Base-by-base conservation (phyloP, 2,797 vertebrate genomes). In the Xerus rutilus region DNA sequence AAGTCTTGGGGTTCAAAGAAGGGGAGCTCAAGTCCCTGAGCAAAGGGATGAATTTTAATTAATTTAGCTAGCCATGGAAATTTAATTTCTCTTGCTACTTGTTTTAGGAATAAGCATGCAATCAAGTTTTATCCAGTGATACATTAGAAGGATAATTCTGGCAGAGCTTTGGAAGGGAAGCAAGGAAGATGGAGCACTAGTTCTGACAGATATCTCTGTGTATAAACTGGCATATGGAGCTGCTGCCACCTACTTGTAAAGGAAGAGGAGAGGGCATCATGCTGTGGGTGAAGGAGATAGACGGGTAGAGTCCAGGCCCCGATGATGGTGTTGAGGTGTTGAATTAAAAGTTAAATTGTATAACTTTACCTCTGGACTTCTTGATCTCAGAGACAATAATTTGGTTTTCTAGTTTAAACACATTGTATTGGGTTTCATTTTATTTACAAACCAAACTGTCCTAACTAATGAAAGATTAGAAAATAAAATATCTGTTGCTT, bases 171-270 rank as follows among this genome's bases (percentile, higher is more conserved):
- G 45, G 79, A 17, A 9, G 7, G 57, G 17, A 52, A 92, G 6
- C 15, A 15, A 39, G 13, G 17, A 43, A 52, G 6, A 10, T 0
- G 3, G 13, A 20, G 17, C 25, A 1, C 1, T 21, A 17, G 49
- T 49, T 45, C 45, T 65, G 17, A 0, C 6, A n/a, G 43, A 35
- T 52, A 32, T 3, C 4, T 47, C 1, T 72, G 28, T n/a, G 52
- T 59, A 2, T 32, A 43, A 83, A 32, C 4, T 21, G 6, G 5
- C 14, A 2, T 7, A 0, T 12, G 14, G 15, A 47, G 9, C 30
- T 77, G 3, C 30, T 64, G 7, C 7, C 21, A 76, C 54, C 20
- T 57, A 49, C 35, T 81, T 30, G 1, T 9, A 47, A 30, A 54
- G 10, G 10, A 65, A 14, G 11, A 62, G 54, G 5, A 7, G 6